A percentile compares a stretch with the other conserved stretches of the same genome.
Conservation (phyloP, 23 tunicate genomes). For the Oikopleura albicans region DNA sequence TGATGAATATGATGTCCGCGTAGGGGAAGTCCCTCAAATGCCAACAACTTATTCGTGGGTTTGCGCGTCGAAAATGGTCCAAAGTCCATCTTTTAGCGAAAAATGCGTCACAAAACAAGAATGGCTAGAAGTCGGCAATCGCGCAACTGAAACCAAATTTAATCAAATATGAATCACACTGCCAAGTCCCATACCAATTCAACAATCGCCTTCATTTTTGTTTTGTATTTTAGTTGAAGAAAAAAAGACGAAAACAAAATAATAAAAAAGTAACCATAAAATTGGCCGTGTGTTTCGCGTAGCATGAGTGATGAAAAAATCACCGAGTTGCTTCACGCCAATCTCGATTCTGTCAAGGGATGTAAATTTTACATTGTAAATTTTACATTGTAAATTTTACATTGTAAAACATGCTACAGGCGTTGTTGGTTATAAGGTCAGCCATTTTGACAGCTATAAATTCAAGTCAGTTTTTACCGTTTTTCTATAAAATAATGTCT, state of each 20-base stretch:
- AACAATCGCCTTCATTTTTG: no score
- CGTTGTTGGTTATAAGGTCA: no score
- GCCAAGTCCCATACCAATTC: neutral
- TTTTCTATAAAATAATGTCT: no score
- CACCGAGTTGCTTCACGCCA: neutral
- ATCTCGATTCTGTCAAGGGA: neutral
- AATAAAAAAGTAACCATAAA: no score
- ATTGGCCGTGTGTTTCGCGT: no score
- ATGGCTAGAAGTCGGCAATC: neutral
- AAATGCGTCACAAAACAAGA: neutral
- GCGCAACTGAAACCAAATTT: neutral
- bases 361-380: no score
- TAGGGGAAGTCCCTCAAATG: neutral
- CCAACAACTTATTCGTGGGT: neutral
- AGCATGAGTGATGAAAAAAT: neutral
- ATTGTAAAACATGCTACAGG: no score
- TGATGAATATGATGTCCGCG: conserved; percentile 10
- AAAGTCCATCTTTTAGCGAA: neutral
- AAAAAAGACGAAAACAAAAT: no score
- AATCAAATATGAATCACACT: neutral
- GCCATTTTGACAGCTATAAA: no score
- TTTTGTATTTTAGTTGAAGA: neutral
- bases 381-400: no score
- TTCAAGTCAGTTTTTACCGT: no score
- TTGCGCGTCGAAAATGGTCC: neutral